Base-by-base conservation (phyloP, 2,888 invertebrate species). In the Heliconius ismenius region DNA sequence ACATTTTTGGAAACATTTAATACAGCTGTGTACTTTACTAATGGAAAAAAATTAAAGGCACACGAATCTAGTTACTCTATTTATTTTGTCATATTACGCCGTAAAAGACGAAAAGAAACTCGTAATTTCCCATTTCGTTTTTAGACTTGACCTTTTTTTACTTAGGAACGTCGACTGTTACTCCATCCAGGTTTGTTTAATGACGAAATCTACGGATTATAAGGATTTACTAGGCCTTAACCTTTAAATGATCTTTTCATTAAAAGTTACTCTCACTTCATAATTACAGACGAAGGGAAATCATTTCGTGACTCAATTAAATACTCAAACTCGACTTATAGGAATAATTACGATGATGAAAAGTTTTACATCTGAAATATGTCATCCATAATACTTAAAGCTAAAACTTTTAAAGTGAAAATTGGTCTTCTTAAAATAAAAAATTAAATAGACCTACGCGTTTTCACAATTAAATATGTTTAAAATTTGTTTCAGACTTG, bases 401-500 rank as follows among this genome's bases (percentile, higher is more conserved):
- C n/a, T 36, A 36, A 10, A 58, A 70, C 54, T 70, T 70, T 58
- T n/a, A 13, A 32, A 13, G 21, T 13, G 32, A 58, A 24, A 58
- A 32, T 54, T 9, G 15, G 58, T 18, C 11, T 70, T 10, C 26
- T 39, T 72, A 58, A 58, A 62, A 15, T 73, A 43, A 73, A 62
- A 6, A 15, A 26, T 21, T 15, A 69, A 36, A 43, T 43, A 26
- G 11, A 18, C 62, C 6, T 21, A 26, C 54, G 18, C 24, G 15
- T 28, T n/a, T 39, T 65, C n/a, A 82, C 79, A 84, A 81, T 81
- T 78, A 76, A 80, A 64, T 18, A 65, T 32, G 3, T 58, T 18
- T 54, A 21, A 49, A 58, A 58, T 89, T 91, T 92, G 92, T 93
- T 93, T 84, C 93, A 93, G 93, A 91, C 89, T 84, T 84, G 81